Base-by-base conservation (phyloP, 2,113 vertebrate genomes). In the Nothobranchius furzeri region DNA sequence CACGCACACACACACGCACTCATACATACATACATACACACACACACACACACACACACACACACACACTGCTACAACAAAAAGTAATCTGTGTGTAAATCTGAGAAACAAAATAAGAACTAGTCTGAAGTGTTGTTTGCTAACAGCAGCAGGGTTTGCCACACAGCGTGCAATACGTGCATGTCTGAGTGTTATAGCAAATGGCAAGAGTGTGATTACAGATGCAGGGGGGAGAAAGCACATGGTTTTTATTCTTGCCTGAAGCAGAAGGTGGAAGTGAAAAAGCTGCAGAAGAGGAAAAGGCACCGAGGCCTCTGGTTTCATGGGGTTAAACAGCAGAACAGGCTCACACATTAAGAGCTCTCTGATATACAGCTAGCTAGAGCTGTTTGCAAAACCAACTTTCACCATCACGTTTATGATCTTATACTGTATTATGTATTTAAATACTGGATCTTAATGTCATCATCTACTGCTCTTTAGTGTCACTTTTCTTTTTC, bases 311-410 rank as follows among this genome's bases (percentile, higher is more conserved):
- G 49, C 60, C 36, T 87, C 90, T 73, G 30, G 89, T 89, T 90
- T 88, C 87, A 1, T 46, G 53, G 68, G 87, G 89, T 89, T 88
- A 88, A 91, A 78, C 66, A 70, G 78, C 85, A 85, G 76, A 90
- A 88, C 89, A 91, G 89, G 90, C 89, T 92, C 78, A 20, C 89
- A 87, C 89, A 87, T 91, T 92, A 90, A 85, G 76, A 85, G 73
- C 76, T 78, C 82, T 87, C 83, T 70, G 87, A 92, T 20, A 20
- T 20, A 20, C 1, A 61, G 55, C 75, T 82, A 78, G 87, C 78
- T 73, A 74, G 70, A 76, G 79, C 55, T 66, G 65, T 52, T 40
- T 40, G 37, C 37, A 76, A 60, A 47, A 48, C 58, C 47, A 60
- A 72, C 59, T 69, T 30, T 54, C 61, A 43, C 30, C 59, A 46